phyloP scores from a whole-genome alignment of 2,113 vertebrate species.

The Tyto alba region DNA sequence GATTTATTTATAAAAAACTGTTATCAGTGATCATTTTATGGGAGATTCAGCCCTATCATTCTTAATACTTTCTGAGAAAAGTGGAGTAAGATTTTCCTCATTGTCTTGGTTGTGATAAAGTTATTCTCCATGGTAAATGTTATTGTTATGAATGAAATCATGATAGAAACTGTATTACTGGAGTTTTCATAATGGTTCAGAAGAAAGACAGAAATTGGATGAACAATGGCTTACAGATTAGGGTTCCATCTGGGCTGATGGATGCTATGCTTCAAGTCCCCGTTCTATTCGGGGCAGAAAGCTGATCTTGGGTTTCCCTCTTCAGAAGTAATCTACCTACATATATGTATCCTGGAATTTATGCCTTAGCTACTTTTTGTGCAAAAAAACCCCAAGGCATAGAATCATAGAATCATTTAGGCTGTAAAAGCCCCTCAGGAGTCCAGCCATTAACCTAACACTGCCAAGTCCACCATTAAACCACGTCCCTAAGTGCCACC shows the following conservation, averaged over 20 bases:
- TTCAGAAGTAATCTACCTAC: not conserved
- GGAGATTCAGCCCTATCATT: not conserved
- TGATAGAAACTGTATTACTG: not conserved
- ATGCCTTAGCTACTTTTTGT: not conserved
- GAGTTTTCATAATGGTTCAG: not conserved
- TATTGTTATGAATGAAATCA: not conserved
- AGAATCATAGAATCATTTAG: not conserved
- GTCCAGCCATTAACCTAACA: not conserved
- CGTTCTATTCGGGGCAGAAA: not conserved
- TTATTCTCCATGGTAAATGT: not conserved
- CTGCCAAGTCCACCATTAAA: not conserved
- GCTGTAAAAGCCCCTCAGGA: not conserved
- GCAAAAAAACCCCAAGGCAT: rapidly evolving
- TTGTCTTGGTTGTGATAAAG: not conserved
- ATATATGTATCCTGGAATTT: not conserved
- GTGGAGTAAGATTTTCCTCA: not conserved
- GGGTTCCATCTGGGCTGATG: not conserved
- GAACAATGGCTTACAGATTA: not conserved
- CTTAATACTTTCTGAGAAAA: not conserved
- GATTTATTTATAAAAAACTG: not conserved
- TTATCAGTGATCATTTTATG: not conserved
- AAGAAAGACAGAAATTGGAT: not conserved
- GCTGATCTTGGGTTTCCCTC: not conserved
- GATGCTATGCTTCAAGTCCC: not conserved
- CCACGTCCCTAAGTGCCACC: rapidly evolving